Percentiles rank a stretch among this genome's conserved stretches.
phyloP scores from a whole-genome alignment of 2,888 invertebrate species.

The Leuctra nigra region DNA sequence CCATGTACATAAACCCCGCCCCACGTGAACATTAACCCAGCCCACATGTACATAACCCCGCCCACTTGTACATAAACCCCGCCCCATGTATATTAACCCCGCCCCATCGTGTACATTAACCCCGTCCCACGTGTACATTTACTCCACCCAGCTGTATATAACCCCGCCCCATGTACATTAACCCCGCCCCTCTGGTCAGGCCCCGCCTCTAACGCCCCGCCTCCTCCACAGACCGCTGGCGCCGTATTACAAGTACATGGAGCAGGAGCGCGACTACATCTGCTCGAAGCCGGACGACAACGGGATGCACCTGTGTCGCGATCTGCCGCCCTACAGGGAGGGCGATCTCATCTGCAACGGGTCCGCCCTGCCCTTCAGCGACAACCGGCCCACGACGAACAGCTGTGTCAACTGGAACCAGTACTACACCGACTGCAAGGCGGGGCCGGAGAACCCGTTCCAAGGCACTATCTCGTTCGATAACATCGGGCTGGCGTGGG shows the following conservation, averaged over 20 bases:
- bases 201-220: not conserved
- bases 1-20: no score
- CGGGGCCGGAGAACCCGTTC: conserved; percentile 93
- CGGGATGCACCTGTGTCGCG: conserved; percentile 87
- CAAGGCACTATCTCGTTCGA: conserved; percentile 99
- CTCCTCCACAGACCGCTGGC: conserved; percentile 50
- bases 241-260: conserved; percentile 74
- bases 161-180: no score
- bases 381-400: conserved; percentile 58
- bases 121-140: no score
- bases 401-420: conserved; percentile 98
- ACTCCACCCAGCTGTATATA: no score
- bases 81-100: no score
- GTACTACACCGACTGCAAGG: conserved; percentile 93
- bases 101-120: no score
- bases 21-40: no score
- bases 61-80: no score
- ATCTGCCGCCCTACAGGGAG: conserved; percentile 70
- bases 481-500: conserved; percentile 99
- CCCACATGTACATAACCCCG: no score
- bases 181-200: no score
- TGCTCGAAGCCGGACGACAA: conserved; percentile 89
- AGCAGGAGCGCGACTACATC: conserved; percentile 92
- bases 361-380: conserved; percentile 53
- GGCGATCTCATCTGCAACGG: conserved; percentile 71